These are phyloP conservation scores for Corythoichthys haematopterus DNA, from an alignment of 2,113 vertebrate species.

Conservation along the genomic window DNA sequence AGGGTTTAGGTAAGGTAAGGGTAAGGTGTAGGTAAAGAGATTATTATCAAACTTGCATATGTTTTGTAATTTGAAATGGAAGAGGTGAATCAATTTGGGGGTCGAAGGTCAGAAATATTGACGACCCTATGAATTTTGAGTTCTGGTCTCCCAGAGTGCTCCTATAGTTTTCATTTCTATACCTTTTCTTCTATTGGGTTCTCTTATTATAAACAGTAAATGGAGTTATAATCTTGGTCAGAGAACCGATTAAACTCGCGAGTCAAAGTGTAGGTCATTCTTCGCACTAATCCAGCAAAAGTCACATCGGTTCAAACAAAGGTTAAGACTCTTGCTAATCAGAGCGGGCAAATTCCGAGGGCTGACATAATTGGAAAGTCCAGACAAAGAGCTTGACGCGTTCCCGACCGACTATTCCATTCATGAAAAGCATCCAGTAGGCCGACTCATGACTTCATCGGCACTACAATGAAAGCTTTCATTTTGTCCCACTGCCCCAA, in stretches of 20 bases:
- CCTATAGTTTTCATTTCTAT: too few relatives aligned
- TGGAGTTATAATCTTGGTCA: neutral
- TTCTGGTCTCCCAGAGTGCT: too few relatives aligned
- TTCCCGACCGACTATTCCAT: slow-evolving; percentile 58
- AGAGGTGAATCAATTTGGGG: too few relatives aligned
- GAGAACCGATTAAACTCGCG: neutral
- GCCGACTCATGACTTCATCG: slow-evolving; percentile 54
- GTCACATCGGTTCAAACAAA: slow-evolving; percentile 1
- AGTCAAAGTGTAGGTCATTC: neutral
- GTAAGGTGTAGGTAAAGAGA: too few relatives aligned
- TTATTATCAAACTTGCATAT: too few relatives aligned
- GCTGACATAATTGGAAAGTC: slow-evolving; percentile 47
- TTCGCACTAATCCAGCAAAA: neutral
- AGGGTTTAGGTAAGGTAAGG: too few relatives aligned
- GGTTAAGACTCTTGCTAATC: slow-evolving; percentile 37
- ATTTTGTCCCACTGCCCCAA: neutral
- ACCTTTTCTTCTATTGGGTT: too few relatives aligned
- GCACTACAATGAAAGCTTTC: slow-evolving; percentile 34
- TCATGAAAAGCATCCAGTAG: slow-evolving; percentile 58
- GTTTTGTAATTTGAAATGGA: too few relatives aligned
- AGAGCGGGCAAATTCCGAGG: slow-evolving; percentile 59
- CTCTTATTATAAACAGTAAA: neutral
- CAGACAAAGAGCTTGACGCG: slow-evolving; percentile 52
- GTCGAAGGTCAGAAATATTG: too few relatives aligned
- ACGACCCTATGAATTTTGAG: too few relatives aligned